Base-by-base conservation (phyloP, 2,888 invertebrate genomes). In the Eupithecia tripunctaria region DNA sequence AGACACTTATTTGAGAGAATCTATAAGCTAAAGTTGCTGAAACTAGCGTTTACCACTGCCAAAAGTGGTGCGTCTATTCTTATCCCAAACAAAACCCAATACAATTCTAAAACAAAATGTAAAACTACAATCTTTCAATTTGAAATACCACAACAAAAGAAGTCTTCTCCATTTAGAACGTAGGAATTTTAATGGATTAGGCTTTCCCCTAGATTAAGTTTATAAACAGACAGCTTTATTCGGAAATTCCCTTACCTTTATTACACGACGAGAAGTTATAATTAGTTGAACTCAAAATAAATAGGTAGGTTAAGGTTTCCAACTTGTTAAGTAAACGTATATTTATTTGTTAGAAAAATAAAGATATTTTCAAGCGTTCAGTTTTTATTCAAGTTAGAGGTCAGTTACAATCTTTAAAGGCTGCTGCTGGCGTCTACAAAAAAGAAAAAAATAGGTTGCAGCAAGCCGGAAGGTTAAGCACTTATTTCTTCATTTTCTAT, bases 151-250 rank as follows among this genome's bases (percentile, higher is more conserved):
- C 63, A 64, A 36, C 64, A 64, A 67, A 68, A 72, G 67, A 64
- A 72, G 77, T 69, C 60, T 38, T 69, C 47, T 65, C 36, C 65
- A 88, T 87, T 86, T 82, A 81, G 84, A 83, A 86, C 83, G 83
- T 87, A 85, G 87, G 86, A 88, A 85, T 82, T 84, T 89, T 89
- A 88, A 91, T 88, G 85, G 84, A 85, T 87, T 90, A 89, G 83
- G 15, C 64, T 38, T 64, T 64, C 64, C 38, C 64, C 84, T 88
- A 90, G 89, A 91, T 64, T 64, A 64, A 64, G 88, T 91, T 68
- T 68, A 68, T 38, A 68, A 91, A 88, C 85, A 85, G 85, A 81
- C 82, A 86, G 86, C 85, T 87, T 82, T 21, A 41, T 64, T 41
- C 25, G 14, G n/a, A 38, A 38, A 56, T 25, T 25, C 56, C 56